Base-by-base conservation (phyloP, 1,140 invertebrate genomes). In the Sycophila sp. region DNA sequence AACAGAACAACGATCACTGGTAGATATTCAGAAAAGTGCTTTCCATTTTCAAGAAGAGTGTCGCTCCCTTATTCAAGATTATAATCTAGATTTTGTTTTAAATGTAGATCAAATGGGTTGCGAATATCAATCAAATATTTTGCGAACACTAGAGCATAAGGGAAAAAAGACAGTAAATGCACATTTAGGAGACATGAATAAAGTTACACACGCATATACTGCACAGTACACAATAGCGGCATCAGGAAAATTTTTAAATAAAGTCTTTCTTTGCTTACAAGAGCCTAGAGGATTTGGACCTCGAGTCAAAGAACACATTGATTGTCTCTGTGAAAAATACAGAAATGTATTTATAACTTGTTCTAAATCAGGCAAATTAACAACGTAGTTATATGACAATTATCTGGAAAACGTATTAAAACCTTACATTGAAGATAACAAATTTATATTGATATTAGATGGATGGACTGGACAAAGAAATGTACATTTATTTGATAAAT, bases 21-120 rank as follows among this genome's bases (percentile, higher is more conserved):
- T 73, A 47, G 63, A 74, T 71, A 72, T 60, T 30, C 47, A 70
- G 36, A 66, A 58, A 22, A 3, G 67, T 53, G 56, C 60, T 56
- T 53, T 55, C 11, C 67, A 4, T 15, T n/a, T 74, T 73, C 56
- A 47, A 34, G 13, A 34, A 17, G 19, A 19, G 8, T 58, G 13
- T 19, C 3, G 17, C 2, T 4, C 2, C 5, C 6, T n/a, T 53
- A 11, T 53, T 28, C 11, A 8, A 13, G 2, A 28, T 30, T 53
- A 30, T 30, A 15, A 30, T 53, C 4, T 5, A 47, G 45, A 47
- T 47, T 47, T 22, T 30, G 30, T 28, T 2, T 62, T 71, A 34
- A 72, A 66, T 53, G 66, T 60, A 17, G 53, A 73, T 51, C 72
- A 71, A 60, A 73, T 56, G 22, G 13, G 45, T 24, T 40, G 59